Evolutionary conservation across 2,888 invertebrate genomes (phyloP), one percentile per base, ranked within the genome.

Genomic region (Agrotis segetum): DNA sequence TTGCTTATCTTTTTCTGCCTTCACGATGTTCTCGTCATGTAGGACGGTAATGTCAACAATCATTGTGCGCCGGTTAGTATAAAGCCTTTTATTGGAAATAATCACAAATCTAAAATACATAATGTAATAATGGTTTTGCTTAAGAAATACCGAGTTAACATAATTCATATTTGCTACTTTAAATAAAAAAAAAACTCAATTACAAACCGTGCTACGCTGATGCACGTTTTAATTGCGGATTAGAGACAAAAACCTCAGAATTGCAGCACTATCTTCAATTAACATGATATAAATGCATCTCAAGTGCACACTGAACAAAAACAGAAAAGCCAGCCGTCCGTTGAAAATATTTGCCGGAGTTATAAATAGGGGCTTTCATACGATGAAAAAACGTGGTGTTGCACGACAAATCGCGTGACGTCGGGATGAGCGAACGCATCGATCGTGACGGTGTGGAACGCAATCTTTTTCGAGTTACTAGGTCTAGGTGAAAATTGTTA

Each of bases 401-500:
- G 85, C 94, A 94, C 94, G 95, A 90, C 87, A 95, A 88, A 91
- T 95, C 91, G 95, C 95, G 95, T 96, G 95, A 88, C 84, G 85
- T 67, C 69, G 87, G 85, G 89, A 89, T 88, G 89, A 89, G 88
- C 85, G 87, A 83, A 85, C 89, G 88, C 90, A 90, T 88, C 87
- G 88, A 89, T 89, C 90, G 90, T 88, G 67, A 74, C 77, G 71
- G 53, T 52, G 46, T 49, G 46, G 62, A 79, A 74, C 65, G 74
- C 74, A 72, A 83, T 84, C 67, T 74, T 81, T 84, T 81, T 73
- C 53, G 65, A 67, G 77, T 79, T 78, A 75, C 74, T 77, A 69
- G 81, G 75, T 84, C 79, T 82, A 79, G 84, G 75, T 81, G 82
- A 82, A 78, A 68, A 78, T 66, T 52, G 56, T 63, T 81, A 79